Percentiles rank a stretch among this genome's conserved stretches.
Conservation (phyloP, 2,113 vertebrate species). For the Orthonyx spaldingii region DNA sequence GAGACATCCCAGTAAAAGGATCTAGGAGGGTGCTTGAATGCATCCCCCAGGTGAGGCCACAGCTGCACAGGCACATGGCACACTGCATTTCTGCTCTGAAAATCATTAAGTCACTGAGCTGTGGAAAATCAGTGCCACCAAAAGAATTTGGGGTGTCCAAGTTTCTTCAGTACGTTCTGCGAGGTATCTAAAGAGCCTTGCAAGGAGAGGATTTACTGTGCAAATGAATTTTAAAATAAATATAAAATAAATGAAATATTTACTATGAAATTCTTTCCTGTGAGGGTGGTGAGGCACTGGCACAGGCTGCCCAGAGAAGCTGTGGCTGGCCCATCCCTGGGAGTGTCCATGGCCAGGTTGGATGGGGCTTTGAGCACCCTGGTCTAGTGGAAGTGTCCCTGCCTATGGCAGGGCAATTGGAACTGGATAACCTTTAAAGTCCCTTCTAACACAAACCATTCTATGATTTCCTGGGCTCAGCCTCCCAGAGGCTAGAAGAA, state of each 20-base stretch:
- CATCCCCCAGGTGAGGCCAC: neutral
- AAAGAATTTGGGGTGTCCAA: neutral
- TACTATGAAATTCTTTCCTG: neutral
- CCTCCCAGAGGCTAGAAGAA: neutral
- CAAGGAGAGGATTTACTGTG: neutral
- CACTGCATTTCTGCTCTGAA: neutral
- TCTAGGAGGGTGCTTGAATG: neutral
- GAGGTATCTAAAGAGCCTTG: neutral
- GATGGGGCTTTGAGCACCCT: neutral
- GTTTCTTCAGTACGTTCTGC: neutral
- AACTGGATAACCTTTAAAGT: neutral
- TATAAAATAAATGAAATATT: neutral
- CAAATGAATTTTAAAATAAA: neutral
- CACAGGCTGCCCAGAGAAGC: neutral
- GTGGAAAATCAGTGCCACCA: neutral
- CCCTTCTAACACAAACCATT: neutral
- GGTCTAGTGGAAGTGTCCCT: rapidly evolving
- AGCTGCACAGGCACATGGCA: neutral
- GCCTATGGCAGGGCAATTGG: neutral
- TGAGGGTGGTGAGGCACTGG: neutral
- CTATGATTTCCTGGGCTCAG: neutral
- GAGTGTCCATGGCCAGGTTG: neutral
- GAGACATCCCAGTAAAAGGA: neutral
- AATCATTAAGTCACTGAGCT: neutral
- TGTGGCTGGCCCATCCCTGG: neutral